phyloP scores from a whole-genome alignment of 2,888 invertebrate species.

The Calliphora vomitoria region DNA sequence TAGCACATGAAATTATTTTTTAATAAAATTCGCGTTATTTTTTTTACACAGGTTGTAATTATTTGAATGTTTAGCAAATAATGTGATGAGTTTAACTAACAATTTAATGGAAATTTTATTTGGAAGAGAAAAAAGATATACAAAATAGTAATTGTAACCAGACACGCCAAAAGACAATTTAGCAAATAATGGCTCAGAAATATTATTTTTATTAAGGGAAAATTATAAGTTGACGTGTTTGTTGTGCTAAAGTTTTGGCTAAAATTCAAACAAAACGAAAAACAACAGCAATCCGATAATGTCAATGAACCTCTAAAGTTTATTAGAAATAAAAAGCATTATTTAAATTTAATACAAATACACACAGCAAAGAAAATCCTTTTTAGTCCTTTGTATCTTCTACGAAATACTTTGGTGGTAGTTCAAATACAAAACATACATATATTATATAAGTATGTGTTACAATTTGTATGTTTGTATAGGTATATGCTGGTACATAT shows the following conservation, averaged over 20 bases:
- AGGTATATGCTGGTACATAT: not conserved
- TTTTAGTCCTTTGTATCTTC: not conserved
- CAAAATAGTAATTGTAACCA: conserved; percentile 40
- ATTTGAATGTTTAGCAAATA: conserved; percentile 46
- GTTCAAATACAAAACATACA: not conserved
- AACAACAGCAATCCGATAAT: not conserved
- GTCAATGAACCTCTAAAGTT: conserved; percentile 24
- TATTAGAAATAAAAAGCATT: conserved; percentile 2
- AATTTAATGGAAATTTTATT: conserved; percentile 54
- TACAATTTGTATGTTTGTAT: not conserved
- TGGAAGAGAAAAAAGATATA: conserved; percentile 18
- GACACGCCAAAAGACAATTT: conserved; percentile 62
- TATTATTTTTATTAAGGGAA: conserved; percentile 31
- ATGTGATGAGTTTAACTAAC: conserved; percentile 48
- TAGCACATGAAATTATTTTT: conserved; percentile 4
- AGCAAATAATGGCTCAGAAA: not conserved
- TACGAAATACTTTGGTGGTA: conserved; percentile 9
- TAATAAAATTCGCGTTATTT: conserved; percentile 6
- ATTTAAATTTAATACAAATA: not conserved
- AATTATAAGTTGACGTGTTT: conserved; percentile 32
- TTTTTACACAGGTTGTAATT: conserved; percentile 38
- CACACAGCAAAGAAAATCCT: not conserved
- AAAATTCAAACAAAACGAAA: not conserved
- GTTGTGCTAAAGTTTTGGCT: conserved; percentile 8
- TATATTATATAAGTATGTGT: not conserved